Evolutionary conservation across 2,888 invertebrate species (phyloP).

Genomic region (Oligia fasciuncula): DNA sequence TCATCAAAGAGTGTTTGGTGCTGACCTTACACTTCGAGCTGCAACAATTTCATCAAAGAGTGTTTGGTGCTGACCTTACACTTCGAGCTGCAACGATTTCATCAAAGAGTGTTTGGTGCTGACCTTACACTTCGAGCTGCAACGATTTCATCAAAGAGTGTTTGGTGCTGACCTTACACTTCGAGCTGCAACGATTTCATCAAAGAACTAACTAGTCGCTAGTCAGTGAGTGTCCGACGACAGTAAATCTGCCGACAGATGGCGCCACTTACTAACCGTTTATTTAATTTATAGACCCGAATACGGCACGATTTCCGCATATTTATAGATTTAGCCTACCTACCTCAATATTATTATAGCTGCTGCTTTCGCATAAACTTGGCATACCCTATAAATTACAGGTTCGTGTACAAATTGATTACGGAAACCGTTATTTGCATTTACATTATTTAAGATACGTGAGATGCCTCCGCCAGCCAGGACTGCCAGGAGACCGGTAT

Average conservation of each 20-base stretch:
- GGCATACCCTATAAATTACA: neutral
- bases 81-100: too few relatives aligned
- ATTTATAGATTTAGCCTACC: neutral
- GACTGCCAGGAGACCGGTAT: too few relatives aligned
- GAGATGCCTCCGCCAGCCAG: too few relatives aligned
- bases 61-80: too few relatives aligned
- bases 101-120: neutral
- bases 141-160: too few relatives aligned
- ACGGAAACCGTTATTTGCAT: neutral
- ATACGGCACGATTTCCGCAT: constrained; percentile 11
- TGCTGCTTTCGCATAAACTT: too few relatives aligned
- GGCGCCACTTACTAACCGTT: constrained; percentile 11
- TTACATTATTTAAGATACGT: neutral
- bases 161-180: too few relatives aligned
- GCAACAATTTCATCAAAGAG: too few relatives aligned
- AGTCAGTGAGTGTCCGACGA: neutral
- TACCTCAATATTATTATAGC: neutral
- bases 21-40: too few relatives aligned
- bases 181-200: too few relatives aligned
- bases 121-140: too few relatives aligned
- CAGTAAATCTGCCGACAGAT: neutral
- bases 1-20: too few relatives aligned
- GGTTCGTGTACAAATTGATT: neutral
- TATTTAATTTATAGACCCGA: constrained; percentile 12
- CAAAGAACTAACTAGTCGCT: neutral